phyloP scores from a whole-genome alignment of 2,113 vertebrate species.

The Pollachius pollachius region DNA sequence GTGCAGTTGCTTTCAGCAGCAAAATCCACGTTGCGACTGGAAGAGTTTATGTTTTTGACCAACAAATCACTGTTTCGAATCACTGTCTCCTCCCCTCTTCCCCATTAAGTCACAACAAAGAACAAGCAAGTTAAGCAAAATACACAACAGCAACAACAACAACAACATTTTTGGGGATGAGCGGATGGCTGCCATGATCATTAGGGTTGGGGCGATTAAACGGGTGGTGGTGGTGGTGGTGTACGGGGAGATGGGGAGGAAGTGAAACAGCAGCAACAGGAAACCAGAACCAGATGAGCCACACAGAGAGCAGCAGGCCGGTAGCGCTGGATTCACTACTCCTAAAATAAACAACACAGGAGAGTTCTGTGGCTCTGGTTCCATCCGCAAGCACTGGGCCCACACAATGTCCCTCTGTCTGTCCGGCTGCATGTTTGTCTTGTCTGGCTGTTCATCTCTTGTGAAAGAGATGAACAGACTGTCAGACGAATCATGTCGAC shows the following conservation, averaged over 20 bases:
- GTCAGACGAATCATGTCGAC: no score
- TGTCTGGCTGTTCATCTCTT: neutral
- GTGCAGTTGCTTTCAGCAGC: no score
- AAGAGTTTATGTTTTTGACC: no score
- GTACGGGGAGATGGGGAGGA: conserved; percentile 8
- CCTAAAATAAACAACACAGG: neutral
- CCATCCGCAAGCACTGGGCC: neutral
- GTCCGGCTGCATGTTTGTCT: no score
- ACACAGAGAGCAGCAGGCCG: conserved; percentile 56
- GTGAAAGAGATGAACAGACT: neutral
- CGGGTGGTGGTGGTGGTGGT: neutral
- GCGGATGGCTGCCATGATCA: neutral
- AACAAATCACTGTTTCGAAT: no score
- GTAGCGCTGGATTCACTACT: conserved; percentile 10
- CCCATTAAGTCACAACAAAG: no score
- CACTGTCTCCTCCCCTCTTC: no score
- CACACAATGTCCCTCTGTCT: no score
- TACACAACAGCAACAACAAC: no score
- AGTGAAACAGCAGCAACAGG: conserved; percentile 31
- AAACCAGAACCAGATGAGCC: conserved; percentile 43
- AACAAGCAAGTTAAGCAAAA: no score
- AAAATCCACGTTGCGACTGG: no score
- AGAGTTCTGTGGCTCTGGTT: neutral
- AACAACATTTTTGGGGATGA: no score
- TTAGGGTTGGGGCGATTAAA: neutral